These are phyloP conservation scores for Palloptera scutellata DNA, from an alignment of 2,888 invertebrate species.

Conservation along the genomic window DNA sequence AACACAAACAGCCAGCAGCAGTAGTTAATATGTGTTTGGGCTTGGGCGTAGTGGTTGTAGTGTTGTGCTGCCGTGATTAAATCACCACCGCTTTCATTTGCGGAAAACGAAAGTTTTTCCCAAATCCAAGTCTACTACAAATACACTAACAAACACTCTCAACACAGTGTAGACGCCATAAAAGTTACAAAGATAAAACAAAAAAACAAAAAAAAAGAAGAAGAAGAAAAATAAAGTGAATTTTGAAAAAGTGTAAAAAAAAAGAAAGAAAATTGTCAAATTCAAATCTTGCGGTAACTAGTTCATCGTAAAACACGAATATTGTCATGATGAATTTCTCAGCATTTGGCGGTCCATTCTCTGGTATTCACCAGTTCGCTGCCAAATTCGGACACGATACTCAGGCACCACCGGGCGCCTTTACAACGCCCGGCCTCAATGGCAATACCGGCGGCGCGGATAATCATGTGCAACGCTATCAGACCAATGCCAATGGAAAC, in stretches of 20 bases:
- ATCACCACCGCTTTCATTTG: conserved; percentile 43
- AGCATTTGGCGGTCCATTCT: conserved; percentile 64
- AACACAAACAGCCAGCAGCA: conserved; percentile 36
- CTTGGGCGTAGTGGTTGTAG: conserved; percentile 34
- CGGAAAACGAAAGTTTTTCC: conserved; percentile 42
- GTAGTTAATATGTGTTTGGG: conserved; percentile 40
- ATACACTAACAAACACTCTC: too few relatives aligned
- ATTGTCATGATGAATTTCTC: conserved; percentile 65
- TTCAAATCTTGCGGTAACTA: too few relatives aligned
- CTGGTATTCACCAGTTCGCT: conserved; percentile 65
- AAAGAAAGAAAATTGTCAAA: neutral
- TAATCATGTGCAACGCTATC: conserved; percentile 64
- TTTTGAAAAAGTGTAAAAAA: conserved; percentile 17
- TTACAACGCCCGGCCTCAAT: conserved; percentile 60
- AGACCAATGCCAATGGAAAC: conserved; percentile 65
- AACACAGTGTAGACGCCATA: neutral
- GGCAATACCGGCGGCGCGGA: conserved; percentile 55
- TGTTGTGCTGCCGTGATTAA: conserved; percentile 39
- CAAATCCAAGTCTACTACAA: neutral
- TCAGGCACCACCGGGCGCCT: conserved; percentile 62
- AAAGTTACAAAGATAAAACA: neutral
- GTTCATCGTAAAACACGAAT: neutral
- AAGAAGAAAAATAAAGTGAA: conserved; percentile 12
- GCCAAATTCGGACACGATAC: conserved; percentile 63
- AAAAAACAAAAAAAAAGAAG: neutral